Evolutionary conservation across 2,888 invertebrate genomes (phyloP).

Genomic region (Hydrotaea diabolus): DNA sequence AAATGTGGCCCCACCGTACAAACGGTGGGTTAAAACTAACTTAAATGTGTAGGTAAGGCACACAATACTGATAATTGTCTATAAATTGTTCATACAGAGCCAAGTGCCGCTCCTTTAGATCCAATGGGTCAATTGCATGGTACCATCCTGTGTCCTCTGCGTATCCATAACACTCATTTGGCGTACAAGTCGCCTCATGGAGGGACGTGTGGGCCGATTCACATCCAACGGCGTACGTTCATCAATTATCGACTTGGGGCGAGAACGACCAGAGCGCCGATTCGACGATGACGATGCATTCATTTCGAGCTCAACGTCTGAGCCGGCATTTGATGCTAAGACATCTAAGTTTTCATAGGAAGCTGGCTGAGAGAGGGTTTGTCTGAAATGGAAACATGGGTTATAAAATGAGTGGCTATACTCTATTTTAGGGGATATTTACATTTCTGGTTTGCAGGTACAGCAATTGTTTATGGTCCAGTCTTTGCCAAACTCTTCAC

Average conservation of each 20-base stretch:
- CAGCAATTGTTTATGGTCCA: conserved; percentile 89
- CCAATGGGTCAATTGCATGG: conserved; percentile 93
- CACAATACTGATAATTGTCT: conserved; percentile 50
- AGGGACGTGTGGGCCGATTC: conserved; percentile 80
- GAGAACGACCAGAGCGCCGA: conserved; percentile 65
- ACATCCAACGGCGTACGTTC: conserved; percentile 81
- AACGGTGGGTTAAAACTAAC: background rate
- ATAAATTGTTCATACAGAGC: background rate
- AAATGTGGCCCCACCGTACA: background rate
- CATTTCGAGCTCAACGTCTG: conserved; percentile 76
- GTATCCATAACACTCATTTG: conserved; percentile 92
- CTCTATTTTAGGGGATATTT: conserved; percentile 60
- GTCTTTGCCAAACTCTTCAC: conserved; percentile 92
- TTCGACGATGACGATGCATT: conserved; percentile 75
- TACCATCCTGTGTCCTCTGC: conserved; percentile 89
- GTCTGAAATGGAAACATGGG: conserved; percentile 81
- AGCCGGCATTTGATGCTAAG: conserved; percentile 79
- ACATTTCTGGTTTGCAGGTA: conserved; percentile 87
- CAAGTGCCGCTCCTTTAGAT: conserved; percentile 82
- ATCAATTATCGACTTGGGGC: conserved; percentile 71
- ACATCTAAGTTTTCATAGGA: conserved; percentile 89
- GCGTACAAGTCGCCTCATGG: conserved; percentile 87
- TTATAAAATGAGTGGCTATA: conserved; percentile 79
- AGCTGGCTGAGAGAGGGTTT: conserved; percentile 82
- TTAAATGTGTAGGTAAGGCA: conserved; percentile 5